These are phyloP conservation scores for Tethea ocularis DNA, from an alignment of 2,888 invertebrate genomes.

Conservation along the genomic window DNA sequence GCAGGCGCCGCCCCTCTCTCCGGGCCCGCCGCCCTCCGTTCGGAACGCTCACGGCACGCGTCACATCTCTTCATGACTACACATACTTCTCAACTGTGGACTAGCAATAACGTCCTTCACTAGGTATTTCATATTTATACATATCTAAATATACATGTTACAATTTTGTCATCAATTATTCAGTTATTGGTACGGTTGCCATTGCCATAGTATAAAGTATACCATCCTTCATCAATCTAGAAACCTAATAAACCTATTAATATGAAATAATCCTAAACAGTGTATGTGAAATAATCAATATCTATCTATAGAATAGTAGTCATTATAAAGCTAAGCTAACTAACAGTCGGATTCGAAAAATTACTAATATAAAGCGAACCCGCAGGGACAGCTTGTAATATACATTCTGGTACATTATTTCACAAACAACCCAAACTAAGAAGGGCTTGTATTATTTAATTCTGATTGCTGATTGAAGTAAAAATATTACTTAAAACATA, in stretches of 20 bases:
- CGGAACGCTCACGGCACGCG: constrained; percentile 64
- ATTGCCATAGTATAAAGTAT: neutral
- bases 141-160: constrained; percentile 12
- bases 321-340: too few relatives aligned
- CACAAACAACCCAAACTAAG: too few relatives aligned
- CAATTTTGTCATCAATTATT: neutral
- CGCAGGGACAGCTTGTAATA: too few relatives aligned
- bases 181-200: neutral
- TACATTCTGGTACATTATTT: too few relatives aligned
- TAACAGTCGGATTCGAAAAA: too few relatives aligned
- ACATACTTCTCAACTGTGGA: constrained; percentile 78
- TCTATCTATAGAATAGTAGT: too few relatives aligned
- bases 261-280: neutral
- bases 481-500: too few relatives aligned
- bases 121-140: constrained; percentile 24
- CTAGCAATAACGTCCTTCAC: constrained; percentile 67
- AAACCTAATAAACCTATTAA: too few relatives aligned
- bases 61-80: constrained; percentile 80
- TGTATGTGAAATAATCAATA: too few relatives aligned
- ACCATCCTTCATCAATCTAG: neutral
- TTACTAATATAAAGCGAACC: too few relatives aligned
- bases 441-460: too few relatives aligned
- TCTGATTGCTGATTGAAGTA: too few relatives aligned
- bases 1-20: constrained; percentile 41
- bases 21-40: constrained; percentile 50